Conservation (phyloP, 2,888 invertebrate genomes). For the Euplagia quadripunctaria region DNA sequence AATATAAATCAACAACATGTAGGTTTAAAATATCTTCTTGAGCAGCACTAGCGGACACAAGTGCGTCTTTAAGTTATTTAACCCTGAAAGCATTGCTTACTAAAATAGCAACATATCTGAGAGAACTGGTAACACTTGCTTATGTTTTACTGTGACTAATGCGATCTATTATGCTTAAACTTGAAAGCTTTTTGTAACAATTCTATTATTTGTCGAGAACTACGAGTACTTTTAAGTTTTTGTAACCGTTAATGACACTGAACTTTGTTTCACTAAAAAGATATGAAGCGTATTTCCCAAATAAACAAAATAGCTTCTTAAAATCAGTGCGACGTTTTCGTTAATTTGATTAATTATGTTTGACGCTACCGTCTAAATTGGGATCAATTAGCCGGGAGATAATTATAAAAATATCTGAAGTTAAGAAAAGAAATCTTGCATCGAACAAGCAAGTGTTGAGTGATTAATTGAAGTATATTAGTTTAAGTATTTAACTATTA, state of each 20-base stretch:
- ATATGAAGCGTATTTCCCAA: background rate
- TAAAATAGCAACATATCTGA: slow-evolving; percentile 75
- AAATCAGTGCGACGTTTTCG: slow-evolving; percentile 61
- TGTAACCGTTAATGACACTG: background rate
- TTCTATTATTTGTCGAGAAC: background rate
- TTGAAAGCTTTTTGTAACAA: slow-evolving; percentile 20
- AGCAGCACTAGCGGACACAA: slow-evolving; percentile 66
- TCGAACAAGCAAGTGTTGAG: slow-evolving; percentile 58
- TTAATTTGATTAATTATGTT: slow-evolving; percentile 67
- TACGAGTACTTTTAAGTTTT: background rate
- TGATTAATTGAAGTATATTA: slow-evolving; percentile 59
- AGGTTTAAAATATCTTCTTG: slow-evolving; percentile 67
- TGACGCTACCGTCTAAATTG: slow-evolving; percentile 58
- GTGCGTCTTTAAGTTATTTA: slow-evolving; percentile 78
- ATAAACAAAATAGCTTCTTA: background rate
- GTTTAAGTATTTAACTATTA: slow-evolving; percentile 28
- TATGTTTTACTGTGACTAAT: slow-evolving; percentile 68
- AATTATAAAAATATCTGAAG: slow-evolving; percentile 64
- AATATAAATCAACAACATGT: slow-evolving; percentile 63
- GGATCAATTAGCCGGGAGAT: slow-evolving; percentile 67
- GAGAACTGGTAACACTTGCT: slow-evolving; percentile 69
- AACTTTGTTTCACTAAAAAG: background rate
- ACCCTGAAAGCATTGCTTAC: slow-evolving; percentile 80
- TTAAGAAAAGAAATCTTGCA: slow-evolving; percentile 53
- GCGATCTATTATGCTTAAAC: slow-evolving; percentile 60